phyloP scores from a whole-genome alignment of 2,888 invertebrate genomes.

The Chironomus tentans region DNA sequence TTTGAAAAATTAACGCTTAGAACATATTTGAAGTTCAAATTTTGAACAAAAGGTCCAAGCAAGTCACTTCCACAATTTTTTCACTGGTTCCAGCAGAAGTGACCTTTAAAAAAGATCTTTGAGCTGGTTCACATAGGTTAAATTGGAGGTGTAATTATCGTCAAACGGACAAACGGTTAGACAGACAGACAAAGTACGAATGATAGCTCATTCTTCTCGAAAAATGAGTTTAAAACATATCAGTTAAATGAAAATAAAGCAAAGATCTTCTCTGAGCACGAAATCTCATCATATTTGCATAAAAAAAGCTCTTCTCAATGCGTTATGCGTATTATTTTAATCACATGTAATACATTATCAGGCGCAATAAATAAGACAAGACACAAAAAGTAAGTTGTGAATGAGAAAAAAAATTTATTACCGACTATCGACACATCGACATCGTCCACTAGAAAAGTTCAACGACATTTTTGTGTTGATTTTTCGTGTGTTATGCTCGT shows the following conservation, averaged over 20 bases:
- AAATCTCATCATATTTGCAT: neutral
- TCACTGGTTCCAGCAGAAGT: too few relatives aligned
- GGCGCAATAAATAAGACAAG: neutral
- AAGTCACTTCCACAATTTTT: too few relatives aligned
- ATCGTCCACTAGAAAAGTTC: conserved; percentile 5
- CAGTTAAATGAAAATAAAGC: neutral
- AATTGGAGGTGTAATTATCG: too few relatives aligned
- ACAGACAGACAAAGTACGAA: too few relatives aligned
- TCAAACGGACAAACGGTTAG: too few relatives aligned
- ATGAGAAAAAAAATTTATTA: neutral
- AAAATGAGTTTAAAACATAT: too few relatives aligned
- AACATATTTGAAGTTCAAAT: too few relatives aligned
- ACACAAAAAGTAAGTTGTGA: neutral
- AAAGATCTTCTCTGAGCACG: neutral
- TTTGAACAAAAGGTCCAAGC: too few relatives aligned
- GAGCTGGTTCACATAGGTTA: too few relatives aligned
- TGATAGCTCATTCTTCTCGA: too few relatives aligned
- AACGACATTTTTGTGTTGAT: conserved; percentile 25
- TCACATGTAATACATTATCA: neutral
- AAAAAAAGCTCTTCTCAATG: neutral
- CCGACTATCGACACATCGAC: neutral
- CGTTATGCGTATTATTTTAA: neutral
- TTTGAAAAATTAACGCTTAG: too few relatives aligned
- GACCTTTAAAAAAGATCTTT: too few relatives aligned
- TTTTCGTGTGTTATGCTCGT: conserved; percentile 21